phyloP scores from a whole-genome alignment of 2,888 invertebrate genomes.

The Choreutis nemorana region DNA sequence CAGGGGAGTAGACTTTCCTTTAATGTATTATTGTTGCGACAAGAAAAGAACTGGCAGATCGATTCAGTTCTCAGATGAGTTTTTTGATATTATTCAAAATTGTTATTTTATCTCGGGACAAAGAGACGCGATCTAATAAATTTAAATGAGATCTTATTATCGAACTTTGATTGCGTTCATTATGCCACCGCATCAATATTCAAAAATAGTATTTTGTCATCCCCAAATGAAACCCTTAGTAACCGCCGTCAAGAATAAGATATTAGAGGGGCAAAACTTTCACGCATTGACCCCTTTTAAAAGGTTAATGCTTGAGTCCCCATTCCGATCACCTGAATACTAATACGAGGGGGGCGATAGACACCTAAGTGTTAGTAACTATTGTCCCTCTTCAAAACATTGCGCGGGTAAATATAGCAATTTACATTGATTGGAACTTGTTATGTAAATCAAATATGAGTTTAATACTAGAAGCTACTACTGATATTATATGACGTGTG shows the following conservation, averaged over 20 bases:
- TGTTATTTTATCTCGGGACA: background rate
- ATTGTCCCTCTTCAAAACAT: too few relatives aligned
- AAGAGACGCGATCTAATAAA: constrained; percentile 1
- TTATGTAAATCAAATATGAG: too few relatives aligned
- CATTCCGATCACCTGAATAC: constrained; percentile 48
- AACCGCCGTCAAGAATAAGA: constrained; percentile 51
- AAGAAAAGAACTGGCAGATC: constrained; percentile 18
- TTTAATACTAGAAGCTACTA: too few relatives aligned
- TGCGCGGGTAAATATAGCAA: too few relatives aligned
- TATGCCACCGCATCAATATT: constrained; percentile 51
- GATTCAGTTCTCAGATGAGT: constrained; percentile 15
- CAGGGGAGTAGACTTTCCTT: constrained; percentile 32
- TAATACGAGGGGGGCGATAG: too few relatives aligned
- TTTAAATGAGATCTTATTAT: constrained; percentile 12
- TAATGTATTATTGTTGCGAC: constrained; percentile 34
- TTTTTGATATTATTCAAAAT: constrained; percentile 4
- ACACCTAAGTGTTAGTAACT: too few relatives aligned
- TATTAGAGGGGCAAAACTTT: constrained; percentile 55
- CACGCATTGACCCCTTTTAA: constrained; percentile 63
- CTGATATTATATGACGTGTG: too few relatives aligned
- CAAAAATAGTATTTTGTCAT: constrained; percentile 43
- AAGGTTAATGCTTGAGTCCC: constrained; percentile 54
- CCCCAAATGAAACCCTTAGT: constrained; percentile 36
- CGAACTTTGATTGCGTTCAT: constrained; percentile 32
- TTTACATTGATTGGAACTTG: too few relatives aligned